Evolutionary conservation across 2,888 invertebrate genomes (phyloP).

Genomic region (Synergus japonicus): DNA sequence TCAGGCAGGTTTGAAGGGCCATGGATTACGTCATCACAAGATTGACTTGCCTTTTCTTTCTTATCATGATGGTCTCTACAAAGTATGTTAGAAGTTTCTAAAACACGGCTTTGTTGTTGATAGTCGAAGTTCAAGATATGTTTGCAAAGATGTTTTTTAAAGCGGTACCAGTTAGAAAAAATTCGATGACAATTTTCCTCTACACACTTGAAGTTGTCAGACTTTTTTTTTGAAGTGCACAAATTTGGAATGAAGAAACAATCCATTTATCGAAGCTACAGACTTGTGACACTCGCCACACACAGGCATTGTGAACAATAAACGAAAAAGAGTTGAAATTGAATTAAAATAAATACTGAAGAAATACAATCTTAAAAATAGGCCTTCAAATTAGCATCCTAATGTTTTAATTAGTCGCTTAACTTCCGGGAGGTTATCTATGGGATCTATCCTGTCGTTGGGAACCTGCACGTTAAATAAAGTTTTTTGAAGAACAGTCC

Average conservation of each 20-base stretch:
- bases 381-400: not conserved
- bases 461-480: not conserved
- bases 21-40: not conserved
- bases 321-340: too few species aligned
- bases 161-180: not conserved
- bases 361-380: not conserved
- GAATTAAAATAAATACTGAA: not conserved
- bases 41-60: not conserved
- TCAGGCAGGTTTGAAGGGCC: not conserved
- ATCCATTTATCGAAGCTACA: not conserved
- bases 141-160: not conserved
- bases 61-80: not conserved
- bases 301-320: not conserved
- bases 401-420: not conserved
- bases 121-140: not conserved
- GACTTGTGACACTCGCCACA: not conserved
- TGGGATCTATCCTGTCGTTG: not conserved
- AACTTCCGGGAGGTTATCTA: not conserved
- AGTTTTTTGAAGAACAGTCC: slow-evolving; percentile 9
- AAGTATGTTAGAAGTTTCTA: not conserved
- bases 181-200: not conserved
- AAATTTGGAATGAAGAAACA: not conserved
- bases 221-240: not conserved
- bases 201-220: not conserved
- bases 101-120: not conserved